Base-by-base conservation (phyloP, 2,888 invertebrate genomes). In the Smittia sp. region DNA sequence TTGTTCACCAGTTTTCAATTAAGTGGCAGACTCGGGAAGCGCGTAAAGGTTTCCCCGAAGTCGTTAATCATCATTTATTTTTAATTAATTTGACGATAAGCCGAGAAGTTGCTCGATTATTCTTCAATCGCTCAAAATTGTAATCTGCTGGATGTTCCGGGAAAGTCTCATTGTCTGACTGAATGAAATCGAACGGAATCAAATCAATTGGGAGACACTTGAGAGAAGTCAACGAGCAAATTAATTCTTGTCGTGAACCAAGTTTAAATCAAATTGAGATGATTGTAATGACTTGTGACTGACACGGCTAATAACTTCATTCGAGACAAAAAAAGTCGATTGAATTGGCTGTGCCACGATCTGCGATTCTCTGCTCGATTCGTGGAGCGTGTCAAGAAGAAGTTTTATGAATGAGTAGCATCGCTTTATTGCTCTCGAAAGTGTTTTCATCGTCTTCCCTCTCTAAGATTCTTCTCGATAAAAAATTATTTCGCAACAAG, bases 1-100 rank as follows among this genome's bases (percentile, higher is more conserved):
- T 39, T 9, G 7, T 39, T 39, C 13, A 39, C 39, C 15, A 41
- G 20, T 39, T 67, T 69, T 32, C 69, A 69, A 69, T 69, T 68
- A 68, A 69, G 25, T 69, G 46, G 25, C 13, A 52, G 3, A 15
- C 13, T 66, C 66, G 22, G 20, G 38, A 15, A 18, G 11, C 6
- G n/a, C 9, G 20, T 20, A 38, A 68, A 32, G 32, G 18, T 41
- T 67, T 13, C 20, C n/a, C 20, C 38, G 11, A 27, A 4, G 67
- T 67, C 72, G 62, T 72, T 62, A 72, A 72, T 72, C 72, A 72
- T 72, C 58, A 72, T 72, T 72, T 38, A 32, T 39, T 72, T 54
- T 72, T 54, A 62, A 72, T 72, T 72, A 39, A 72, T 39, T 32
- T 13, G 63, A 63, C 11, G 25, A 63, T 20, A 58, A 58, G 22